Evolutionary conservation across 2,797 vertebrate genomes (phyloP), one percentile per base, ranked within the genome.

Genomic region (Falco novaeseelandiae): DNA sequence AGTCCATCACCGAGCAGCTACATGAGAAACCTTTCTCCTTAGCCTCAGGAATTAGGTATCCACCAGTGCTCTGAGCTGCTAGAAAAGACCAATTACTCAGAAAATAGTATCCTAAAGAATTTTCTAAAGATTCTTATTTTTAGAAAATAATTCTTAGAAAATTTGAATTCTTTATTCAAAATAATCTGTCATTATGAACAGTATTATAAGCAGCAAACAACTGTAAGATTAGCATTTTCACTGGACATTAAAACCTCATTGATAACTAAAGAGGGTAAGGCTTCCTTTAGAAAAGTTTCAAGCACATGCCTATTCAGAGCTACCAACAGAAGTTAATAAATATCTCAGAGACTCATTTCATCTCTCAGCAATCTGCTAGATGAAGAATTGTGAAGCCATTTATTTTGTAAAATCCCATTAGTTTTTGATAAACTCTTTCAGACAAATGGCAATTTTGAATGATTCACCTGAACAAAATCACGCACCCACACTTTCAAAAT

Each of bases 401-500:
- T 97, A 90, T 97, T 97, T 96, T 96, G 93, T 90, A 97, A 97
- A 98, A 98, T 97, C 95, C 97, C 95, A 97, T 97, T 97, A 92
- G 51, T 62, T 96, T 97, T 96, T 92, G 95, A 98, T 97, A 96
- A 98, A 97, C 86, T 93, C 90, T 96, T 90, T 89, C 81, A 95
- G 93, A 91, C 4, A 14, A 96, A 89, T 6, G 57, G 74, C 66
- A 89, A 96, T 93, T 91, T 91, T 71, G 87, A 91, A 70, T 97
- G 97, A 98, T 97, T 98, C 97, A 97, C 97, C 97, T 95, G 49
- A 95, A 85, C 73, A 91, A 97, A 97, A 95, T 58, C 95, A 97
- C 0, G 27, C 82, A 78, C 83, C 96, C 83, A 94, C 96, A 93
- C 96, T 96, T 96, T 78, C 57, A 2, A 96, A 97, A 85, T 97